Percentiles rank a stretch among this genome's conserved stretches.
Evolutionary conservation across 2,113 vertebrate genomes (phyloP).

Genomic region (Istiophorus platypterus): DNA sequence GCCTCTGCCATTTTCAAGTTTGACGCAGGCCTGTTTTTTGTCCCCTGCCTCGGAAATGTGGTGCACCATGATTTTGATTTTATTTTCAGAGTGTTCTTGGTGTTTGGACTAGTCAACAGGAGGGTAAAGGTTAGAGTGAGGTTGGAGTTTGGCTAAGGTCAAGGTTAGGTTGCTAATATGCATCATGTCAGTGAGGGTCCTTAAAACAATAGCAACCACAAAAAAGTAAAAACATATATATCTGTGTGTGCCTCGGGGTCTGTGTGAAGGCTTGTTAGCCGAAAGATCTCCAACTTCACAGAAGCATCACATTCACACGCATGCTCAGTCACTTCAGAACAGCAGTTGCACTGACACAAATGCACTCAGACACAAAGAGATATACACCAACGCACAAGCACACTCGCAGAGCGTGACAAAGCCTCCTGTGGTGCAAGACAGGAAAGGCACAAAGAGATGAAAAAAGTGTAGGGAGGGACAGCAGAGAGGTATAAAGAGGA

Average conservation of each 20-base stretch:
- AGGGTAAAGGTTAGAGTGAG: neutral
- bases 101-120: too few relatives aligned
- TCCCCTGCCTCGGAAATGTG: too few relatives aligned
- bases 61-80: too few relatives aligned
- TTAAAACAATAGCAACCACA: neutral
- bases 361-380: neutral
- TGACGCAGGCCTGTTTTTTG: too few relatives aligned
- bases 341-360: conserved; percentile 9
- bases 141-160: neutral
- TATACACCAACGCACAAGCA: neutral
- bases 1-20: too few relatives aligned
- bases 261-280: conserved; percentile 20
- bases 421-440: conserved; percentile 51
- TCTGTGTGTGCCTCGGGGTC: neutral
- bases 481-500: conserved; percentile 32
- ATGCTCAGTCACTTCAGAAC: neutral
- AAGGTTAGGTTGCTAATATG: too few relatives aligned
- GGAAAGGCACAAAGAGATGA: conserved; percentile 55
- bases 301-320: conserved; percentile 10
- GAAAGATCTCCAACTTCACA: conserved; percentile 42
- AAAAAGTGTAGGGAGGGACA: conserved; percentile 59
- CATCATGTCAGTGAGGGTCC: conserved; percentile 6
- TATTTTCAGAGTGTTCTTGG: too few relatives aligned
- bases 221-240: neutral
- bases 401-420: conserved; percentile 39